phyloP scores from a whole-genome alignment of 2,888 invertebrate genomes.

The Ophonus ardosiacus region DNA sequence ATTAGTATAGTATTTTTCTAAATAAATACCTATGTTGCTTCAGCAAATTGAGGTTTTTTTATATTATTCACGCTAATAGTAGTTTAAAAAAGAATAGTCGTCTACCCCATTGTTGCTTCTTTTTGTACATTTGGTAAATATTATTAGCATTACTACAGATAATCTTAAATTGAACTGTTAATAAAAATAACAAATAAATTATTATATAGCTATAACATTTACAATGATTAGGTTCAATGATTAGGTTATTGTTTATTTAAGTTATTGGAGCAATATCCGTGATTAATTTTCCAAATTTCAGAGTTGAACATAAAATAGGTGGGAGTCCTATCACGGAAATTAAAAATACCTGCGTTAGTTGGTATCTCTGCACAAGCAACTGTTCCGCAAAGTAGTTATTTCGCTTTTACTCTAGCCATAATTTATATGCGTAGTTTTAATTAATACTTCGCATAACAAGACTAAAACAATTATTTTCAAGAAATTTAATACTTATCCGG shows the following conservation, averaged over 20 bases:
- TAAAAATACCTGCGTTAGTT: slow-evolving; percentile 38
- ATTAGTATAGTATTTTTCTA: too few relatives aligned
- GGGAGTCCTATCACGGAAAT: slow-evolving; percentile 17
- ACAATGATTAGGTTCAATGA: too few relatives aligned
- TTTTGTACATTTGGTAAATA: too few relatives aligned
- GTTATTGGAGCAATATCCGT: neutral
- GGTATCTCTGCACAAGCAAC: slow-evolving; percentile 6
- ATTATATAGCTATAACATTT: neutral
- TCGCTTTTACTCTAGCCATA: slow-evolving; percentile 26
- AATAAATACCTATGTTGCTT: too few relatives aligned
- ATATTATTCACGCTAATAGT: too few relatives aligned
- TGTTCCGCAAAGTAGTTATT: slow-evolving; percentile 54
- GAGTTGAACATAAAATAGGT: slow-evolving; percentile 26
- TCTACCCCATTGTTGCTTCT: too few relatives aligned
- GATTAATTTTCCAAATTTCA: neutral
- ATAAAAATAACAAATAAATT: too few relatives aligned
- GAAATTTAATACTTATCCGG: slow-evolving; percentile 44
- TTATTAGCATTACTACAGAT: too few relatives aligned
- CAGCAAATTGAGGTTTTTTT: too few relatives aligned
- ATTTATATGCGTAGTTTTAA: slow-evolving; percentile 48
- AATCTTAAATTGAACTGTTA: too few relatives aligned
- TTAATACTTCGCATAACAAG: slow-evolving; percentile 48
- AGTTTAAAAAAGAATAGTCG: too few relatives aligned
- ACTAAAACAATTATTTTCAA: slow-evolving; percentile 44
- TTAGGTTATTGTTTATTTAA: neutral